Evolutionary conservation across 2,797 vertebrate genomes (phyloP).

Genomic region (Pangasius krempfi): DNA sequence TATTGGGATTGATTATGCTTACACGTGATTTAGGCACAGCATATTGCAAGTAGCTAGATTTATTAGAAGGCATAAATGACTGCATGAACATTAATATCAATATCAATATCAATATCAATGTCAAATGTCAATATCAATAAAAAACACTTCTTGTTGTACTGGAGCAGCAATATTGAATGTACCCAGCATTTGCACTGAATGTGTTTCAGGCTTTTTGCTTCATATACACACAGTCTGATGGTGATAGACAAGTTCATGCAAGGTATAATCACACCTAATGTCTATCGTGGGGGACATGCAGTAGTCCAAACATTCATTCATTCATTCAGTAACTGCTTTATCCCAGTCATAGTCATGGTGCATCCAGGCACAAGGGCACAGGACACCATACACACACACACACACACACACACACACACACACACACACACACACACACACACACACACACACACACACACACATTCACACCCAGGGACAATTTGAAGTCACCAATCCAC

Average conservation of each 20-base stretch:
- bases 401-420: too few relatives aligned
- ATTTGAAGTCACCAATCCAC: neutral
- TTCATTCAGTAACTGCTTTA: neutral
- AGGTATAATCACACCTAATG: neutral
- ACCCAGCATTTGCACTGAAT: neutral
- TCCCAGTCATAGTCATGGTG: neutral
- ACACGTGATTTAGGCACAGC: neutral
- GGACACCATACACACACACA: neutral
- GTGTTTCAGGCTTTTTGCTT: neutral
- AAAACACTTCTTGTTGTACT: neutral
- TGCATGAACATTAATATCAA: neutral
- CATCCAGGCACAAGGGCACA: neutral
- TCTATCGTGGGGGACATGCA: neutral
- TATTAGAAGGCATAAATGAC: neutral
- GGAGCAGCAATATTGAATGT: neutral
- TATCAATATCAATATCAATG: neutral
- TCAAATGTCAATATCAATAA: conserved; percentile 4
- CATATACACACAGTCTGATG: neutral
- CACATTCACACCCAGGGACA: neutral
- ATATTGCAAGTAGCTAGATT: conserved; percentile 1
- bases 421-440: neutral
- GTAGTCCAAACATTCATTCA: neutral
- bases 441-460: too few relatives aligned
- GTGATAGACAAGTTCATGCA: neutral
- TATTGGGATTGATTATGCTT: neutral